A percentile compares a stretch with the other conserved stretches of the same genome.
Evolutionary conservation across 2,888 invertebrate genomes (phyloP).

Genomic region (Serripes groenlandicus): DNA sequence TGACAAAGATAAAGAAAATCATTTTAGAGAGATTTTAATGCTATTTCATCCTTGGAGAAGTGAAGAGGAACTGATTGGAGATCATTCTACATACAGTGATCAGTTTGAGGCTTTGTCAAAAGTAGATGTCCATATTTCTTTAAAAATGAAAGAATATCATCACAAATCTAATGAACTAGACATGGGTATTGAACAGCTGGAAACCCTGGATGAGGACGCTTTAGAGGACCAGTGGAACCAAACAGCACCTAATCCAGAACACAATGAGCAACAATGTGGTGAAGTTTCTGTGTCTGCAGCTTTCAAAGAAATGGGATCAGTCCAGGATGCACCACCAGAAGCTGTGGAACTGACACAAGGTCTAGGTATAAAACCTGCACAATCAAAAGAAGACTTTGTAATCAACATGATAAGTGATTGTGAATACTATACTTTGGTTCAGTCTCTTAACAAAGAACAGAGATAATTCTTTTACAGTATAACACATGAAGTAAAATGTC

Average conservation of each 20-base stretch:
- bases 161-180: background rate
- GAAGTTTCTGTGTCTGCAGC: too few relatives aligned
- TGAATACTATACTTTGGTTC: background rate
- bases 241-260: background rate
- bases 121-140: background rate
- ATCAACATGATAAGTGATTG: background rate
- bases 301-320: constrained; percentile 18
- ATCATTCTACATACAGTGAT: constrained; percentile 37
- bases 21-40: constrained; percentile 64
- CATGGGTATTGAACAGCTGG: background rate
- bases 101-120: constrained; percentile 26
- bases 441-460: background rate
- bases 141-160: background rate
- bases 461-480: background rate
- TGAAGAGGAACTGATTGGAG: constrained; percentile 60
- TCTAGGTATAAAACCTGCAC: too few relatives aligned
- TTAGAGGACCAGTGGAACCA: background rate
- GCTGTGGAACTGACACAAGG: background rate
- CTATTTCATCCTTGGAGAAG: constrained; percentile 76
- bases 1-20: constrained; percentile 58
- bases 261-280: background rate
- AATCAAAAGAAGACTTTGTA: too few relatives aligned
- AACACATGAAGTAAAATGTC: background rate
- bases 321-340: background rate
- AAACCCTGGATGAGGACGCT: background rate